Percentiles rank a stretch among this genome's conserved stretches.
phyloP scores from a whole-genome alignment of 2,113 vertebrate genomes.

The Proteles cristata region DNA sequence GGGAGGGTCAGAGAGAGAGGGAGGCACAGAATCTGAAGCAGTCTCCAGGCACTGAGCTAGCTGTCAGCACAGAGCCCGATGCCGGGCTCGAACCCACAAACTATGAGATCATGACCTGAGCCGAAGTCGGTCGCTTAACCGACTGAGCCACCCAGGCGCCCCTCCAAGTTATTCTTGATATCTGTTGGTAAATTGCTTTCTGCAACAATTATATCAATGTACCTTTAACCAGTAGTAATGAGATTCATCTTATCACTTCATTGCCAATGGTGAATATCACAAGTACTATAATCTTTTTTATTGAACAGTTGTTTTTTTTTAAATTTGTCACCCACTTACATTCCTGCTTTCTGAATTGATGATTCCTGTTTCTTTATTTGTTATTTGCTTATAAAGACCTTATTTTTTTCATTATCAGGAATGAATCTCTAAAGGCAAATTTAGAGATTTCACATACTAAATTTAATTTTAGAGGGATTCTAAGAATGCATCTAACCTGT shows the following conservation, averaged over 20 bases:
- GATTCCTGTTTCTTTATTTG: not conserved
- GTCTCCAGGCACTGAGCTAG: no score
- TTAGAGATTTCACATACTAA: not conserved
- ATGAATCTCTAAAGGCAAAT: not conserved
- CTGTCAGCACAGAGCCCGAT: no score
- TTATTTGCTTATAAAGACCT: not conserved
- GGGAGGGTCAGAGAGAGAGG: no score
- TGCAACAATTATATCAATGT: not conserved
- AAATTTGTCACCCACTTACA: not conserved
- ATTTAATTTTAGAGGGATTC: slow-evolving; percentile 53
- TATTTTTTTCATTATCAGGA: not conserved
- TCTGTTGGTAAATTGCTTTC: slow-evolving; percentile 21
- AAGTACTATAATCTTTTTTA: not conserved
- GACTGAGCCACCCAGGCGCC: no score
- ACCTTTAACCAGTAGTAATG: not conserved
- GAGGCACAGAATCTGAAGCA: no score
- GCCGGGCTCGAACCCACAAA: no score
- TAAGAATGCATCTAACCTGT: not conserved
- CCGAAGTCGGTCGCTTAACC: no score
- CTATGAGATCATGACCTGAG: no score
- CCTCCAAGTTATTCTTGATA: not conserved
- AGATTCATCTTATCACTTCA: not conserved
- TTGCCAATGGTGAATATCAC: not conserved
- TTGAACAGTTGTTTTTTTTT: not conserved
- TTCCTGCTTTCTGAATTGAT: not conserved